These are phyloP conservation scores for Esperia sulphurella DNA, from an alignment of 2,888 invertebrate species.

Conservation along the genomic window DNA sequence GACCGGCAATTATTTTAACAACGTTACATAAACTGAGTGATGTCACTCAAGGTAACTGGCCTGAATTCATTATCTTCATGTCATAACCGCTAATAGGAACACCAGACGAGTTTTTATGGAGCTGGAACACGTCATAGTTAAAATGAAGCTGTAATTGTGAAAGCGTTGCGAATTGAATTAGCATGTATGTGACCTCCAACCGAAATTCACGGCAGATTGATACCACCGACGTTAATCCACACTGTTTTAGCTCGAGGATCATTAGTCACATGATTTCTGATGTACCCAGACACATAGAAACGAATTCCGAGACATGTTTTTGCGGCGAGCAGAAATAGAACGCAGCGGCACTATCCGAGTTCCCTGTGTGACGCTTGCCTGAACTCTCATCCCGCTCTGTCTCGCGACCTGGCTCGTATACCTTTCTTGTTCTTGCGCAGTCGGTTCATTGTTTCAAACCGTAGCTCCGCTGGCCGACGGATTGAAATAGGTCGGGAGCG, in stretches of 20 bases:
- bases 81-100: conserved; percentile 43
- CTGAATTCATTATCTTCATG: conserved; percentile 50
- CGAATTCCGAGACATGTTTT: conserved; percentile 77
- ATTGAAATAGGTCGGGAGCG: conserved; percentile 76
- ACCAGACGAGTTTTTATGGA: conserved; percentile 38
- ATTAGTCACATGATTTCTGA: conserved; percentile 76
- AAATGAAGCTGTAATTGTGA: conserved; percentile 25
- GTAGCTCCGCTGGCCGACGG: conserved; percentile 64
- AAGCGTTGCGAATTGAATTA: conserved; percentile 11
- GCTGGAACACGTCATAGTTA: conserved; percentile 32
- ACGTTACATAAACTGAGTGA: conserved; percentile 47
- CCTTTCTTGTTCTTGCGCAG: conserved; percentile 62
- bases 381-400: conserved; percentile 55
- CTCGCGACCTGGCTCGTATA: conserved; percentile 50
- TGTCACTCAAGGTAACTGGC: conserved; percentile 49
- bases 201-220: conserved; percentile 6
- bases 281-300: conserved; percentile 75
- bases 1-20: conserved; percentile 45
- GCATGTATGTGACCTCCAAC: background rate
- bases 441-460: conserved; percentile 74
- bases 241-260: conserved; percentile 44
- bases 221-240: conserved; percentile 20
- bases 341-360: conserved; percentile 71
- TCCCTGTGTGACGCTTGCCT: conserved; percentile 66
- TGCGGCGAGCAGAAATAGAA: conserved; percentile 72